Percentiles rank a stretch among this genome's conserved stretches.
phyloP scores from a whole-genome alignment of 1,140 invertebrate genomes.

The Xylocopa sonorina region DNA sequence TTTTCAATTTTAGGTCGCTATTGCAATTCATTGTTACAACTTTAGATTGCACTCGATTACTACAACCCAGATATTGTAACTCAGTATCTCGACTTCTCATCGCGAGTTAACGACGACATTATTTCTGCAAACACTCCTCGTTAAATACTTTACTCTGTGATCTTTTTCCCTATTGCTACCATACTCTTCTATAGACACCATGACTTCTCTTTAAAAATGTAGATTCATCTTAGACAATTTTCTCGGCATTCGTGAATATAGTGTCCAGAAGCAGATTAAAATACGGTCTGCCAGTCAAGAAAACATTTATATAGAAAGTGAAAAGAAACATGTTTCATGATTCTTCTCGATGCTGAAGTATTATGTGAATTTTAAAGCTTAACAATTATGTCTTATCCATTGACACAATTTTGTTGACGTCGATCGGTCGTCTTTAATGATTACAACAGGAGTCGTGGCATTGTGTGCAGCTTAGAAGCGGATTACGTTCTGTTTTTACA shows the following conservation, averaged over 20 bases:
- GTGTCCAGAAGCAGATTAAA: background rate
- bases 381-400: background rate
- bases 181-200: background rate
- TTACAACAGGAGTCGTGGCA: background rate
- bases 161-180: background rate
- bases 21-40: background rate
- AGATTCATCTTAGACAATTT: background rate
- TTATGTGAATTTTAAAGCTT: too few species aligned
- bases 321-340: too few species aligned
- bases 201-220: background rate
- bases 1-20: background rate
- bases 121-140: too few species aligned
- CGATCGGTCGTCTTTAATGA: background rate
- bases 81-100: background rate
- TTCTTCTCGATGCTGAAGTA: too few species aligned
- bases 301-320: too few species aligned
- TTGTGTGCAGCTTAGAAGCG: conserved; percentile 5
- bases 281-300: background rate
- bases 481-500: conserved; percentile 22
- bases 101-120: too few species aligned
- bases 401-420: background rate
- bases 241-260: too few species aligned
- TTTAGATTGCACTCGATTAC: too few species aligned
- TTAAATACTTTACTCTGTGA: too few species aligned
- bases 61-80: too few species aligned